A percentile compares a stretch with the other conserved stretches of the same genome.
phyloP scores from a whole-genome alignment of 2,888 invertebrate species.

The Tipula lateralis region DNA sequence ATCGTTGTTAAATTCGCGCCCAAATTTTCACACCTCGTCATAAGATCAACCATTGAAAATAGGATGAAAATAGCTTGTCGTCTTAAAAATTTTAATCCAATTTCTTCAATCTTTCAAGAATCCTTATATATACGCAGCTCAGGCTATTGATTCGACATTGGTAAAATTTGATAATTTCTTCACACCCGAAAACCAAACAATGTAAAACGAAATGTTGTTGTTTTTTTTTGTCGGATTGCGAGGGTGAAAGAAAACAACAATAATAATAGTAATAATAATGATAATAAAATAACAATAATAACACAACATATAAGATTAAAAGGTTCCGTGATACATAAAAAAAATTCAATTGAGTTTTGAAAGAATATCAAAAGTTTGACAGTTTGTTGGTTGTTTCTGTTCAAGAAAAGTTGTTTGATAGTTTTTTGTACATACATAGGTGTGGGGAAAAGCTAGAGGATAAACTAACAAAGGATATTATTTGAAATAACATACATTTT shows the following conservation, averaged over 20 bases:
- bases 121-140: background rate
- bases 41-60: background rate
- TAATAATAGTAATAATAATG: background rate
- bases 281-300: background rate
- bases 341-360: slow-evolving; percentile 14
- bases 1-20: background rate
- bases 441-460: background rate
- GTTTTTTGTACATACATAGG: background rate
- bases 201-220: background rate
- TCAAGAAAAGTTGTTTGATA: background rate
- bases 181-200: background rate
- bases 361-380: slow-evolving; percentile 5
- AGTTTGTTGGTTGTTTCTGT: background rate
- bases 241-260: background rate
- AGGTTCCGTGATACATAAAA: slow-evolving; percentile 1
- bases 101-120: background rate
- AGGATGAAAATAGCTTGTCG: background rate
- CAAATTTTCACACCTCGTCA: background rate
- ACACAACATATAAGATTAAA: background rate
- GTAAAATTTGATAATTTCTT: background rate
- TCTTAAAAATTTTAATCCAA: background rate
- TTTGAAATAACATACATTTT: background rate
- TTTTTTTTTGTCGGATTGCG: background rate
- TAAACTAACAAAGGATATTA: slow-evolving; percentile 19
- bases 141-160: background rate